These are phyloP conservation scores for Serranus cabrilla DNA, from an alignment of 2,797 vertebrate genomes.

Conservation along the genomic window DNA sequence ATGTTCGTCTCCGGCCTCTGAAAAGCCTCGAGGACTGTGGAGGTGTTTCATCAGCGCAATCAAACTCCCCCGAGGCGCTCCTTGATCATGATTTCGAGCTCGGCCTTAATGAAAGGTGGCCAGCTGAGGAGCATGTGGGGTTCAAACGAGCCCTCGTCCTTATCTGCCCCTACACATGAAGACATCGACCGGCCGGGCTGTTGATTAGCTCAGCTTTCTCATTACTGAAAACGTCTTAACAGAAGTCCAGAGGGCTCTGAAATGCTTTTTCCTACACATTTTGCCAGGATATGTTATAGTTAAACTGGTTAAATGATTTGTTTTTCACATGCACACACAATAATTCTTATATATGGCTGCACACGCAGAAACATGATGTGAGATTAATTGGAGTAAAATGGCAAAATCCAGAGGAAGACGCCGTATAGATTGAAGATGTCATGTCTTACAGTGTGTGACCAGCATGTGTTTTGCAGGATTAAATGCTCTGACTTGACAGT, in stretches of 20 bases:
- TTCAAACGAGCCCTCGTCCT: neutral
- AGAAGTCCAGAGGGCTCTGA: neutral
- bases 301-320: neutral
- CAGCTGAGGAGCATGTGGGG: neutral
- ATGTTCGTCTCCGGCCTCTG: neutral
- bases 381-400: neutral
- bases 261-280: neutral
- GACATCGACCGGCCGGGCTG: neutral
- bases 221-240: constrained; percentile 3
- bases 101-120: neutral
- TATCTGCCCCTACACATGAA: neutral
- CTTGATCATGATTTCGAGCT: constrained; percentile 11
- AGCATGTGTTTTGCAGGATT: constrained; percentile 10
- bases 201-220: constrained; percentile 33
- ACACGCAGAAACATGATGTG: constrained; percentile 1
- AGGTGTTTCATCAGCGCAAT: constrained; percentile 3
- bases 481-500: neutral
- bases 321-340: neutral
- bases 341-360: neutral
- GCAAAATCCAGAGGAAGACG: no score
- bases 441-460: neutral
- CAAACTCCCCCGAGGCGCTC: rapidly evolving
- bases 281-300: neutral
- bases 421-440: neutral
- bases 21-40: neutral